Evolutionary conservation across 2,797 vertebrate species (phyloP), one percentile per base, ranked within the genome.

Genomic region (Galaxias olidus): DNA sequence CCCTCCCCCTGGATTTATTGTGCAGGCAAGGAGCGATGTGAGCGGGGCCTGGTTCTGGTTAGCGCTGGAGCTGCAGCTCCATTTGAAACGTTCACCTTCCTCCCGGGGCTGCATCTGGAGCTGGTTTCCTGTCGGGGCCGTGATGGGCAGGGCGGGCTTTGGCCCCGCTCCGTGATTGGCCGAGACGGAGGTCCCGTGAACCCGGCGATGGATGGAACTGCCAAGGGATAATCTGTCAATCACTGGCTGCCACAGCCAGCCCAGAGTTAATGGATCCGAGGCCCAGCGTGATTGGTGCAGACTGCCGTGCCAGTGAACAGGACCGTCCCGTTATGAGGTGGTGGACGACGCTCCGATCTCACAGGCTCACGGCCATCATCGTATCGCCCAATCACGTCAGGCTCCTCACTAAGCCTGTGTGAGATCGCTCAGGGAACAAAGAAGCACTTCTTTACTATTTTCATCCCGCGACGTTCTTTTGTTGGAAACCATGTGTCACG

Each of bases 41-140:
- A 73, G 64, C 1, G 54, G 65, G 66, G 86, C 77, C 87, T 91
- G 89, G 78, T 86, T 87, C 81, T 87, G 79, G 75, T 91, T 91
- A 91, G 77, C 51, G 48, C 63, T 41, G 76, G 78, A 80, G 50
- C 72, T 54, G 54, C 20, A 63, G 69, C 81, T 86, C 83, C 82
- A 83, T 86, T 84, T 89, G 81, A 86, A 85, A 86, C 85, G 80
- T 81, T 90, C 89, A 89, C 88, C 90, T 90, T 90, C 90, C 91
- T 91, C 86, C 87, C 87, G 87, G 90, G 88, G 81, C 75, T 89
- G 83, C 92, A 93, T 92, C 90, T 93, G 92, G 91, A 92, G 76
- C 81, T 92, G 81, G 89, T 93, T 93, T 93, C 92, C 92, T 92
- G 92, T 90, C 83, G 54, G 59, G 90, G 75, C 87, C 71, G 68